Evolutionary conservation across 2,888 invertebrate species (phyloP).

Genomic region (Chymomyza procnemis): DNA sequence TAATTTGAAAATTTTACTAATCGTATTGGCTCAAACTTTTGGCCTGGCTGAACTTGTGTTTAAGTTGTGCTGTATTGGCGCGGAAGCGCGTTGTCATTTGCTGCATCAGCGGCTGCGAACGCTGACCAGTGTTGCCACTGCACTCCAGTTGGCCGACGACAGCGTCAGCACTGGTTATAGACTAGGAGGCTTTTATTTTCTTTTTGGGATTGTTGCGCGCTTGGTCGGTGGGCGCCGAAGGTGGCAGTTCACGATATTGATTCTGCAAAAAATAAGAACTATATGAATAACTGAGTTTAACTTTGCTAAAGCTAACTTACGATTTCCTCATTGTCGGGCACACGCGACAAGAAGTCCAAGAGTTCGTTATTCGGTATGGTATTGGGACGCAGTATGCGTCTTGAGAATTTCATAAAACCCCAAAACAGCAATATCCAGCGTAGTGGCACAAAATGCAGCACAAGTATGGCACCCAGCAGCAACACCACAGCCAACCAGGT

Average conservation of each 20-base stretch:
- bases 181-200: conserved; percentile 77
- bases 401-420: conserved; percentile 97
- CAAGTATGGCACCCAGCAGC: conserved; percentile 85
- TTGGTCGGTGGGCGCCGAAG: conserved; percentile 69
- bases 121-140: conserved; percentile 41
- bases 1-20: conserved; percentile 13
- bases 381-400: conserved; percentile 94
- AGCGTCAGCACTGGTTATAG: conserved; percentile 70
- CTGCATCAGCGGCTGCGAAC: conserved; percentile 71
- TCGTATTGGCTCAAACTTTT: conserved; percentile 59
- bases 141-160: conserved; percentile 52
- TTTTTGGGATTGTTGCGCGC: conserved; percentile 76
- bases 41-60: conserved; percentile 66
- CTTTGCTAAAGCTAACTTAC: conserved; percentile 80
- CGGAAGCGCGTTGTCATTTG: conserved; percentile 73
- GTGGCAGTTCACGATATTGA: conserved; percentile 76
- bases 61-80: conserved; percentile 71
- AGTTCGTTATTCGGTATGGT: conserved; percentile 98
- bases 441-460: conserved; percentile 93
- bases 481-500: conserved; percentile 93
- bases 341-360: conserved; percentile 94
- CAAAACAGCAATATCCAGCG: conserved; percentile 93
- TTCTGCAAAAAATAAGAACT: conserved; percentile 64
- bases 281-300: background rate
- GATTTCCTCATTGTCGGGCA: conserved; percentile 95